Conservation (phyloP, 2,797 vertebrate species). For the Myotis findleyi region DNA sequence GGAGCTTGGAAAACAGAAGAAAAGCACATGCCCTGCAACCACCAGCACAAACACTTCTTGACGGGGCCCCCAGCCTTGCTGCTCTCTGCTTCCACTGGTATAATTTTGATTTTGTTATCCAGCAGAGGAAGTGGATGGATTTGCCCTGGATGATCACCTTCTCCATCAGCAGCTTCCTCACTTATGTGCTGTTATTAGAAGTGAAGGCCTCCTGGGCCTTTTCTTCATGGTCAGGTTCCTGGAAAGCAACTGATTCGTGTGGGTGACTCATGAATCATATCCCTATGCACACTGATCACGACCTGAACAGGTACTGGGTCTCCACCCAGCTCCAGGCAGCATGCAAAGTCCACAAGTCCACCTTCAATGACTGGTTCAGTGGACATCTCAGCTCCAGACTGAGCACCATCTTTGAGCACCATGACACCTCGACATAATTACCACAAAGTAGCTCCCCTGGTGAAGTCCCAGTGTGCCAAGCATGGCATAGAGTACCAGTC, state of each 20-base stretch:
- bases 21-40: not conserved
- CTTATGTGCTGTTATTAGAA: conserved; percentile 90
- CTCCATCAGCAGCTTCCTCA: conserved; percentile 90
- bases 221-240: conserved; percentile 94
- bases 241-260: conserved; percentile 98
- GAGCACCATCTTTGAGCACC: conserved; percentile 27
- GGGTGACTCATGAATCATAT: conserved; percentile 99
- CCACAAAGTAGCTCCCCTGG: conserved; percentile 87
- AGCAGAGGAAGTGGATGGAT: conserved; percentile 90
- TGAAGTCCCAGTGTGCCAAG: conserved; percentile 88
- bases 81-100: conserved; percentile 90
- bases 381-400: no score
- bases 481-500: conserved; percentile 86
- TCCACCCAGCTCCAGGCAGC: no score
- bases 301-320: no score
- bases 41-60: not conserved
- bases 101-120: conserved; percentile 88
- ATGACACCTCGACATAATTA: conserved; percentile 89
- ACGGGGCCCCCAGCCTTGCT: conserved; percentile 90
- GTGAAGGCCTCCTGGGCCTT: conserved; percentile 89
- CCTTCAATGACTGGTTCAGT: no score
- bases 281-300: conserved; percentile 71
- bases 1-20: conserved; percentile 74
- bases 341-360: no score
- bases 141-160: conserved; percentile 93